phyloP scores from a whole-genome alignment of 2,888 invertebrate genomes.

The Dioctria linearis region DNA sequence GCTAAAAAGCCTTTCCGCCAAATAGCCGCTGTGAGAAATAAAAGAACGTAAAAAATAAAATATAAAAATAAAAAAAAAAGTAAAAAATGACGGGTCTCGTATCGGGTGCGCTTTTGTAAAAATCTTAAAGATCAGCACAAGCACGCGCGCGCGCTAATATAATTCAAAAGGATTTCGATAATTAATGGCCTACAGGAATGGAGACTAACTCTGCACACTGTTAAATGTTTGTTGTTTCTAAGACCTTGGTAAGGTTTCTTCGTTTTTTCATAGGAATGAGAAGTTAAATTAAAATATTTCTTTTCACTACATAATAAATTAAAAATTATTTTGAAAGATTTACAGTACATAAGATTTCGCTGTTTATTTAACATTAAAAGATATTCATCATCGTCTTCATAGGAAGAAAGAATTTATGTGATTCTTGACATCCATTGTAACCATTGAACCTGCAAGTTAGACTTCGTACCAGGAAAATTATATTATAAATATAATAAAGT shows the following conservation, averaged over 20 bases:
- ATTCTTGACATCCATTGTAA: no score
- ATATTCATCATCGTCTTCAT: no score
- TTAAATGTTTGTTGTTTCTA: constrained; percentile 12
- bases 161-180: constrained; percentile 48
- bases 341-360: no score
- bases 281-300: background rate
- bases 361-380: no score
- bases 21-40: constrained; percentile 23
- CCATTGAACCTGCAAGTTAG: no score
- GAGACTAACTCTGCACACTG: constrained; percentile 39
- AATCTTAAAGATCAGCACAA: constrained; percentile 46
- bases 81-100: constrained; percentile 11
- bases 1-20: background rate
- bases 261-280: constrained; percentile 33
- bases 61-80: background rate
- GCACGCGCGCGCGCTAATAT: constrained; percentile 50
- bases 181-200: constrained; percentile 40
- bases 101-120: constrained; percentile 43
- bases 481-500: no score
- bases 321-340: no score
- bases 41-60: background rate
- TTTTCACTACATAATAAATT: no score
- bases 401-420: no score
- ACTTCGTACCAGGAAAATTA: no score
- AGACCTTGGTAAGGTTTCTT: constrained; percentile 13